Conservation (phyloP, 2,888 invertebrate species). For the Epirrita christyi region DNA sequence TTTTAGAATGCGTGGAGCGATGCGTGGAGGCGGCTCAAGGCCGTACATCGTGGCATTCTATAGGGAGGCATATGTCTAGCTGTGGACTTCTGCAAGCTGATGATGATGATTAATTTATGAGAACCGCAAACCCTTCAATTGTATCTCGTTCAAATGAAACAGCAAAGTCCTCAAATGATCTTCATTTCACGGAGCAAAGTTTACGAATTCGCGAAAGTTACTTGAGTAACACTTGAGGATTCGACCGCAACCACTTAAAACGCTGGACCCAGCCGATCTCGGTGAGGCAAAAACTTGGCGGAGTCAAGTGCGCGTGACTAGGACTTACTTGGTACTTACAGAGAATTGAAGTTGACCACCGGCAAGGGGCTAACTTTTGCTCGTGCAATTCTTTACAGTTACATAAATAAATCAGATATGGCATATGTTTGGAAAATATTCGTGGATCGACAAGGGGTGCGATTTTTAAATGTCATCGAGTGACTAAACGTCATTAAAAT, state of each 20-base stretch:
- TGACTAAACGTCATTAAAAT: no score
- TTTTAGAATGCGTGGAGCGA: no score
- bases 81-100: no score
- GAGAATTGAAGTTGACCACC: slow-evolving; percentile 17
- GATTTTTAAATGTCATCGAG: no score
- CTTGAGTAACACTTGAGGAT: slow-evolving; percentile 31
- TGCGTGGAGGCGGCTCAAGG: no score
- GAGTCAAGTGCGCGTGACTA: slow-evolving; percentile 23
- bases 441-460: no score
- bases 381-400: no score
- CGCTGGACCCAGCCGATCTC: slow-evolving; percentile 27
- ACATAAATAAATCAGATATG: no score
- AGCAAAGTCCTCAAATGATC: slow-evolving; percentile 9
- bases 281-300: slow-evolving; percentile 23
- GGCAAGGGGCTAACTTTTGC: slow-evolving; percentile 9
- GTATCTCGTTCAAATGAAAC: slow-evolving; percentile 14
- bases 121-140: not conserved
- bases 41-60: no score
- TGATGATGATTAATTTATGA: no score
- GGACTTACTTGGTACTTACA: slow-evolving; percentile 3
- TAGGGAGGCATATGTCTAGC: no score
- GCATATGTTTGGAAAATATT: no score
- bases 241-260: slow-evolving; percentile 34
- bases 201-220: slow-evolving; percentile 29
- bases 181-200: slow-evolving; percentile 22